Evolutionary conservation across 2,888 invertebrate species (phyloP), one percentile per base, ranked within the genome.

Genomic region (Tenthredo amoena): DNA sequence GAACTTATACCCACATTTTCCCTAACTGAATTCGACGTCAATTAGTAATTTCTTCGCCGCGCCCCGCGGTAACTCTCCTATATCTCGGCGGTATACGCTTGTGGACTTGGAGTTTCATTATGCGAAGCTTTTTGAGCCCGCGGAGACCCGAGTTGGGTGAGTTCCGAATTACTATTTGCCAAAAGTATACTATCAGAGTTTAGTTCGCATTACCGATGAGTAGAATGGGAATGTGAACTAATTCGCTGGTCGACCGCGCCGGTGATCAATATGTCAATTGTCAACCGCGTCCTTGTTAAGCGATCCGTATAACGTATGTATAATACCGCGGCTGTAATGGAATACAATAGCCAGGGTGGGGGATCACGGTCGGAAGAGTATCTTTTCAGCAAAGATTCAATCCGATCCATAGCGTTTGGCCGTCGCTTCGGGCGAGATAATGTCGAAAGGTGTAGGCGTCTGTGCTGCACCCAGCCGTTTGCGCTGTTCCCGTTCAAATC

Each of bases 341-440:
- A 6, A 43, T 21, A 21, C 40, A 71, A 37, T n/a, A 12, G 26
- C 26, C 2, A 12, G 62, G 10, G 26, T 0, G 9, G 62, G 5
- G 31, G 72, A 74, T 74, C 26, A 43, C 10, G 72, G 21, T 43
- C 43, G 10, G 72, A 26, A 43, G 21, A 74, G 72, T 37, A 74
- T 74, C 40, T 43, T 26, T 40, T 26, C 1, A 26, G 43, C 40
- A 43, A 40, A 21, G n/a, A 26, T 43, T 43, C 43, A 74, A 40
- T 74, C 72, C 43, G 72, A 43, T 71, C 37, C 26, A 43, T n/a
- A n/a, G 26, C 43, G 72, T 43, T 43, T 37, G 72, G 40, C 21
- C 40, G 43, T 74, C 72, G 72, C 62, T 62, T 62, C 26, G 12
- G 40, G 72, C 40, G 43, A 40, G 72, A 40, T 74, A 74, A 37